Evolutionary conservation across 1,140 invertebrate genomes (phyloP).

Genomic region (Penaeus japonicus): DNA sequence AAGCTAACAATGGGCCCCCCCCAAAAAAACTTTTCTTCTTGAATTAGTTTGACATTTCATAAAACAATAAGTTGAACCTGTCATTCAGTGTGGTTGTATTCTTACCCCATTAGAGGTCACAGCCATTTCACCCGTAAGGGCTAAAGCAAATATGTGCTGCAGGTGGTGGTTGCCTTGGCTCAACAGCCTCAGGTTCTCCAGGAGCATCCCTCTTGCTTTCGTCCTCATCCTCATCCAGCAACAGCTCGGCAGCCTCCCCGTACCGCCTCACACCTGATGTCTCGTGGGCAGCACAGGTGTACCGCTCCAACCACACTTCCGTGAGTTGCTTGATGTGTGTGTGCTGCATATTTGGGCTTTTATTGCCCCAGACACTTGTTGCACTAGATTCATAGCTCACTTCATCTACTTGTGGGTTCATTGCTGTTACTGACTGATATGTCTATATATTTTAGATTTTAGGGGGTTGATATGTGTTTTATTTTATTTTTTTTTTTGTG

Average conservation of each 20-base stretch:
- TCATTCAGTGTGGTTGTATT: too few species aligned
- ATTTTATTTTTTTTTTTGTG: too few species aligned
- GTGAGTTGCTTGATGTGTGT: conserved; percentile 18
- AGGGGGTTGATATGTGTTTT: too few species aligned
- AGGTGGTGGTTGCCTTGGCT: conserved; percentile 53
- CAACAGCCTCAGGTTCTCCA: conserved; percentile 57
- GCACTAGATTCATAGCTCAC: background rate
- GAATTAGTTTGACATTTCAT: too few species aligned
- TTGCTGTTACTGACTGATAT: too few species aligned
- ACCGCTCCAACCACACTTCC: conserved; percentile 53
- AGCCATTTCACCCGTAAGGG: background rate
- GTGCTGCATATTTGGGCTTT: background rate
- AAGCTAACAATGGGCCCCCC: too few species aligned
- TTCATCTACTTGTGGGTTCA: too few species aligned
- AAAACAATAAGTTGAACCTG: too few species aligned
- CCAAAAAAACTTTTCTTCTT: too few species aligned
- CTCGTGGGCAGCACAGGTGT: conserved; percentile 55
- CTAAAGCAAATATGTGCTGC: background rate
- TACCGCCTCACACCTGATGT: conserved; percentile 58
- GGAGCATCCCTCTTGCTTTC: conserved; percentile 57
- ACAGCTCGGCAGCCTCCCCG: conserved; percentile 55
- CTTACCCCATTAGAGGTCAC: background rate
- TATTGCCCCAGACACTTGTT: background rate
- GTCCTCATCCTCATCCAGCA: conserved; percentile 57
- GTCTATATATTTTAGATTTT: too few species aligned